Percentiles rank a stretch among this genome's conserved stretches.
Conservation (phyloP, 1,140 invertebrate species). For the Drosophila takahashii region DNA sequence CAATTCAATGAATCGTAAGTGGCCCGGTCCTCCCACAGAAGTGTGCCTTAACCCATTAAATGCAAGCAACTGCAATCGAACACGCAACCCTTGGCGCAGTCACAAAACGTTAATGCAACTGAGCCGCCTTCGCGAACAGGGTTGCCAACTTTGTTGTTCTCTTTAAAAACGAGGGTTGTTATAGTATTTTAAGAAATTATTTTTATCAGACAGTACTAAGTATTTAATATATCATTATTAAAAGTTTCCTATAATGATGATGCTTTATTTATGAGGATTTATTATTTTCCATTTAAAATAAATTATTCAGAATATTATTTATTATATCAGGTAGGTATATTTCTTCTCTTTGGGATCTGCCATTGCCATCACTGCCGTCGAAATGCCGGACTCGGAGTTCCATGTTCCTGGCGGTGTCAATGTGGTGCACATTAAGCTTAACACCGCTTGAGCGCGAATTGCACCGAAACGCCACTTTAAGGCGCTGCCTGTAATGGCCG, state of each 20-base stretch:
- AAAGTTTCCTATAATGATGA: too few species aligned
- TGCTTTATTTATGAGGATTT: too few species aligned
- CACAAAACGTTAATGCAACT: constrained; percentile 43
- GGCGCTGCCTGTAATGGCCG: constrained; percentile 56
- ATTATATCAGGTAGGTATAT: too few species aligned
- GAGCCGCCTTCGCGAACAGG: constrained; percentile 15
- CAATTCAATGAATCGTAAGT: constrained; percentile 52
- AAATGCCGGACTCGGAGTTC: not conserved
- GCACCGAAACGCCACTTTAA: constrained; percentile 48
- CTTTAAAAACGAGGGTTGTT: not conserved
- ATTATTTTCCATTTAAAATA: too few species aligned
- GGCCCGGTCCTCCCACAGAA: constrained; percentile 39
- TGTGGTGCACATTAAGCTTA: constrained; percentile 77
- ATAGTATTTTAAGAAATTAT: not conserved
- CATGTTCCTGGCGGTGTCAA: constrained; percentile 55
- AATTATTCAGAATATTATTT: too few species aligned
- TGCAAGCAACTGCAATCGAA: constrained; percentile 51
- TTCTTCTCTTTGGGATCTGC: not conserved
- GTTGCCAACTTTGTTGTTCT: not conserved
- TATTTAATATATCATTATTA: too few species aligned
- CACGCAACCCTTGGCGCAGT: constrained; percentile 40
- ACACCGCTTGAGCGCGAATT: constrained; percentile 53
- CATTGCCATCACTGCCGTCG: not conserved
- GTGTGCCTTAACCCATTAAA: constrained; percentile 54
- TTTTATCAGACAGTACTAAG: too few species aligned